A percentile compares a stretch with the other conserved stretches of the same genome.
These are phyloP conservation scores for Pteropus alecto DNA, from an alignment of 2,113 vertebrate genomes.

Conservation along the genomic window DNA sequence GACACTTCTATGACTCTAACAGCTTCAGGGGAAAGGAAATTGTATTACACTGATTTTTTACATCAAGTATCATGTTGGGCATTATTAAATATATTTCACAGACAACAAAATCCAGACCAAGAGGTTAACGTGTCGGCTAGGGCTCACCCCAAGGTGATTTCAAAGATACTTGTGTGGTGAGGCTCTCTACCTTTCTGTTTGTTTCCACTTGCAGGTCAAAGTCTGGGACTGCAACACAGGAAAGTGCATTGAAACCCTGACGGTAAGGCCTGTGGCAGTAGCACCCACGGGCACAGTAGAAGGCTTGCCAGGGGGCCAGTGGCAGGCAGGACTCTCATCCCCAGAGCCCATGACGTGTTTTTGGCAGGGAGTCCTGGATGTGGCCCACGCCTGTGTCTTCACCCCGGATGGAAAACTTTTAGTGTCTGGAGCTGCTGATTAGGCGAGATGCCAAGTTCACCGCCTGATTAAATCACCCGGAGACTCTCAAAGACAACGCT, in stretches of 20 bases:
- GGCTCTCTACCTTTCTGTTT: not conserved
- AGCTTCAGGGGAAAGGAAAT: not conserved
- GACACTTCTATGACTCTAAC: too few relatives aligned
- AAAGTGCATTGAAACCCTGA: not conserved
- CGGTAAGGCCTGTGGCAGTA: not conserved
- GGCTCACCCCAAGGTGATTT: not conserved
- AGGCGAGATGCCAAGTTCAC: not conserved
- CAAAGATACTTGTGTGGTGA: not conserved
- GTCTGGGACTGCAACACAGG: slow-evolving; percentile 35
- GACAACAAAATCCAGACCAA: not conserved
- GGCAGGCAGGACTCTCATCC: fast-evolving
- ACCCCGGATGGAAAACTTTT: slow-evolving; percentile 37
- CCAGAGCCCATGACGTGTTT: not conserved
- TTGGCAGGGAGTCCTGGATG: not conserved
- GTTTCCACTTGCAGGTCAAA: slow-evolving; percentile 32
- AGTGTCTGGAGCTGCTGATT: slow-evolving; percentile 46
- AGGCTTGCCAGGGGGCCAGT: not conserved
- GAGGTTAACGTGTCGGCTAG: not conserved
- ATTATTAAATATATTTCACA: not conserved
- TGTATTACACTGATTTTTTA: not conserved
- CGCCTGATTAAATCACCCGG: too few relatives aligned
- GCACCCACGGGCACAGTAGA: fast-evolving
- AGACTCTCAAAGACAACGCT: not conserved
- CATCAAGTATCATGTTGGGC: not conserved
- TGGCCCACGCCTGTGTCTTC: slow-evolving; percentile 52